Percentiles rank a stretch among this genome's conserved stretches.
These are phyloP conservation scores for Caenorhabditis sinica DNA, from an alignment of 2,888 invertebrate genomes.

Conservation along the genomic window DNA sequence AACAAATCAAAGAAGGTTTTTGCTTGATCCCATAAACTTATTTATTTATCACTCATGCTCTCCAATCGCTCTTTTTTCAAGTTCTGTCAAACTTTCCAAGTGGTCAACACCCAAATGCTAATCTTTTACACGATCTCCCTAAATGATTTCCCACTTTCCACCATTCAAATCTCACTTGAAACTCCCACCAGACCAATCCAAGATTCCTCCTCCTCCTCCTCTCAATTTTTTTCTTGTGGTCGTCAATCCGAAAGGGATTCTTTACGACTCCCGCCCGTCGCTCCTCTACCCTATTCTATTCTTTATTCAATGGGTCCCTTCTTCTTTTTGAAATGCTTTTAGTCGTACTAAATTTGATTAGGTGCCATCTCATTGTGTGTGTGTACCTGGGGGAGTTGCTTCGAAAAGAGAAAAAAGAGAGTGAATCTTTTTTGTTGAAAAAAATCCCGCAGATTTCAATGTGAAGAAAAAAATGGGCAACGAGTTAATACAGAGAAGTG, in stretches of 20 bases:
- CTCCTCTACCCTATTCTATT: slow-evolving; percentile 7
- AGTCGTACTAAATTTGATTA: slow-evolving; percentile 50
- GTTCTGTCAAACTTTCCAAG: neutral
- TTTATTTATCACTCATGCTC: too few relatives aligned
- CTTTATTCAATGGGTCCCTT: slow-evolving; percentile 27
- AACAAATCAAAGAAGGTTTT: too few relatives aligned
- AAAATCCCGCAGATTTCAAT: neutral
- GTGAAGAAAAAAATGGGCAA: neutral
- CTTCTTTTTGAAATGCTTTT: slow-evolving; percentile 36
- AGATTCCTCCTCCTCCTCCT: neutral
- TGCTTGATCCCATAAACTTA: too few relatives aligned
- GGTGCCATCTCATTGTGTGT: slow-evolving; percentile 46
- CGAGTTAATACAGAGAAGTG: too few relatives aligned
- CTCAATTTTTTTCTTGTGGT: slow-evolving; percentile 8
- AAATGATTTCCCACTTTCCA: slow-evolving; percentile 9
- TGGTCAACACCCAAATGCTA: neutral
- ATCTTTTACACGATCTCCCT: slow-evolving; percentile 18
- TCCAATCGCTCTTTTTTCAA: too few relatives aligned
- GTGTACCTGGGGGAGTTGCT: slow-evolving; percentile 56
- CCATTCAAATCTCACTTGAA: slow-evolving; percentile 6
- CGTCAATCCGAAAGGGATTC: slow-evolving; percentile 19
- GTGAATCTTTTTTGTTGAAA: neutral
- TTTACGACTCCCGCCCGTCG: slow-evolving; percentile 11
- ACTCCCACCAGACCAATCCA: slow-evolving; percentile 28
- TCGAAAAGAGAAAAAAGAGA: neutral